Base-by-base conservation (phyloP, 2,797 vertebrate genomes). In the Peromyscus nudipes region DNA sequence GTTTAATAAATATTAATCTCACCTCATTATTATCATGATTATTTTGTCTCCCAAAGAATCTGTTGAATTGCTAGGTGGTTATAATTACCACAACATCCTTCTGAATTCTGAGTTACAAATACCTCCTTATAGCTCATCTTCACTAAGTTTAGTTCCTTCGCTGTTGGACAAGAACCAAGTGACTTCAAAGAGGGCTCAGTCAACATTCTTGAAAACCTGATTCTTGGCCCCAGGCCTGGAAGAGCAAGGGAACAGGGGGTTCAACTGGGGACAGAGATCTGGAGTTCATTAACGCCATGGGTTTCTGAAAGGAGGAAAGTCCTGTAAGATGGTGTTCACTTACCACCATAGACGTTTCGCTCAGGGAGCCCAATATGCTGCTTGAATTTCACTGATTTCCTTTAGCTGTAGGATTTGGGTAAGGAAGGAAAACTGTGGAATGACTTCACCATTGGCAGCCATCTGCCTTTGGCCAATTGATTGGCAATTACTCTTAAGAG, bases 381-480 rank as follows among this genome's bases (percentile, higher is more conserved):
- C 98, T 98, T 97, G 89, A 95, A 95, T 97, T 98, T 98, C 97
- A 92, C 83, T 97, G 52, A 87, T 95, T 96, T 97, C 96, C 97
- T 97, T 91, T 89, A 76, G 76, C 91, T 96, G 92, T 52, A 97
- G 64, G 79, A 95, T 94, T 84, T 91, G 94, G 76, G 96, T 94
- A 91, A 88, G 77, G 71, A 91, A 97, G 80, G 83, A 93, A 96
- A 98, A 96, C 97, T 92, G 85, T 62, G 80, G 91, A 67, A 84
- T 98, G 98, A 98, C 92, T 95, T 98, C 97, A 97, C 89, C 86
- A 37, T 73, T 97, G 97, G 98, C 97, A 96, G 52, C 49, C 10
- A 79, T 64, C 81, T 97, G 43, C 12, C 92, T 73, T 95, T 95
- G 94, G 96, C 96, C 97, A 95, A 94, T 3, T 96, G 89, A 89